Percentiles rank a stretch among this genome's conserved stretches.
phyloP scores from a whole-genome alignment of 2,888 invertebrate genomes.

The Lasioglossum marginatum region DNA sequence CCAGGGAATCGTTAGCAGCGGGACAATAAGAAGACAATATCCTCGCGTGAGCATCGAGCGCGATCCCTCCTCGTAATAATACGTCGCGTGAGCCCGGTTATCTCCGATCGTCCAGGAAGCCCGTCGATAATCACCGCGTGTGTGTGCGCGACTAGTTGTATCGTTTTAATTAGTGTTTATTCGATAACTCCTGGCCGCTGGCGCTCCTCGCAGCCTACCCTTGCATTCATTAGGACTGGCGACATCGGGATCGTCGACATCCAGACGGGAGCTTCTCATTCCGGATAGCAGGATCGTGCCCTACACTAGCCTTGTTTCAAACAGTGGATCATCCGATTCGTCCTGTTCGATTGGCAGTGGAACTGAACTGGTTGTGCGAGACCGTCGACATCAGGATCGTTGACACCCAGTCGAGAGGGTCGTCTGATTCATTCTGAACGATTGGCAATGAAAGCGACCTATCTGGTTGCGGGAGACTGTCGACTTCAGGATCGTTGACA shows the following conservation, averaged over 20 bases:
- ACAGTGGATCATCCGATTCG: background rate
- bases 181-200: conserved; percentile 68
- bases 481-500: background rate
- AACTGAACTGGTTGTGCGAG: background rate
- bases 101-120: conserved; percentile 56
- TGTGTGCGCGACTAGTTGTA: conserved; percentile 52
- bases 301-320: background rate
- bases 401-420: background rate
- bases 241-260: conserved; percentile 31
- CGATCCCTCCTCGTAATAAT: conserved; percentile 48
- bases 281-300: background rate
- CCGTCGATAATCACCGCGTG: conserved; percentile 65
- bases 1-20: conserved; percentile 59
- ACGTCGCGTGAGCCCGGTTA: conserved; percentile 66
- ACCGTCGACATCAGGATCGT: background rate
- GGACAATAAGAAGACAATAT: conserved; percentile 55
- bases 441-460: background rate
- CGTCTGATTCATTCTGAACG: background rate
- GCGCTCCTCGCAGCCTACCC: background rate
- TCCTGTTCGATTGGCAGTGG: background rate
- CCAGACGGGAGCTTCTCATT: background rate
- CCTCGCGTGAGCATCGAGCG: conserved; percentile 63
- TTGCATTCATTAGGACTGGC: conserved; percentile 60
- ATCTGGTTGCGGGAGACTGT: background rate
- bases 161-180: conserved; percentile 75